Base-by-base conservation (phyloP, 2,888 invertebrate genomes). In the Cynaeus angustus region DNA sequence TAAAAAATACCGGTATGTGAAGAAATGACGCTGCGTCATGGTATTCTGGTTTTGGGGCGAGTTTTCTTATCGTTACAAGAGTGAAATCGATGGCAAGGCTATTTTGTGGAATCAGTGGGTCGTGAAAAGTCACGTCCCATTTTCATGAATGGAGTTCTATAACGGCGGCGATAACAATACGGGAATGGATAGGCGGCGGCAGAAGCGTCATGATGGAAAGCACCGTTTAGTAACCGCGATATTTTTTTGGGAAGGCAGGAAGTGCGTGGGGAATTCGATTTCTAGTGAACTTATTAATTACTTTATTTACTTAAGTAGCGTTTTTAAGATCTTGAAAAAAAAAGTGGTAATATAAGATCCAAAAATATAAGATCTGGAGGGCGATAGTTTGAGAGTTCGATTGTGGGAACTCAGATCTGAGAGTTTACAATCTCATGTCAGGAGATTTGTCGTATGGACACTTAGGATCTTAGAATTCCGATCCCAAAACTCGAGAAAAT, bases 1-100 rank as follows among this genome's bases (percentile, higher is more conserved):
- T 62, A 62, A 48, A 50, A 62, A 62, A 21, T 41, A 16, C 38
- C 28, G 46, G 48, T 48, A 21, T 59, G 56, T 26, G 28, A 14
- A 53, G 33, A 10, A 53, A 53, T 56, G 56, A 56, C 56, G 43
- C 28, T 43, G 43, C 26, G 64, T 64, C 64, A 64, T 21, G 66
- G 55, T 66, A 13, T 66, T 56, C 66, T 66, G 66, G 26, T 66
- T 66, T 66, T 37, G 66, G 41, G 50, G 61, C 48, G 38, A 46
- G 67, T 62, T 73, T 74, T 72, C 75, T 74, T 74, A 74, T 75
- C 74, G 70, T 45, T 61, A 59, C 70, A 66, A 67, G 56, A 72
- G 72, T 71, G 72, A 68, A 72, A 72, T 75, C 72, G 70, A 75
- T 71, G 70, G 72, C 72, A 50, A 72, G 66, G 71, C 72, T 71